phyloP scores from a whole-genome alignment of 1,140 invertebrate genomes.

The Diuraphis noxia region DNA sequence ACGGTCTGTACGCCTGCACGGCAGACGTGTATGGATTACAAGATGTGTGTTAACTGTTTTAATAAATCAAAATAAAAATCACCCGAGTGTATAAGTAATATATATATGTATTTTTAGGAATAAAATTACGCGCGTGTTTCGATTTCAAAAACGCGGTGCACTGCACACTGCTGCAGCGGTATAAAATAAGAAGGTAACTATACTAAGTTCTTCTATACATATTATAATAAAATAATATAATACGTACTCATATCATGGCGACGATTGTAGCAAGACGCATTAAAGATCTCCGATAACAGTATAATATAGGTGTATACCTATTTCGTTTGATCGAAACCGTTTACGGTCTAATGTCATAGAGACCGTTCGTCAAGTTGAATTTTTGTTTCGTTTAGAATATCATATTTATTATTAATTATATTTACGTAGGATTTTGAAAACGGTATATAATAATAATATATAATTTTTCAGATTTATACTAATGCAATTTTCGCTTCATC shows the following conservation, averaged over 20 bases:
- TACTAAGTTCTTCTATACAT: neutral
- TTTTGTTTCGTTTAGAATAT: neutral
- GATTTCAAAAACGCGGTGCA: neutral
- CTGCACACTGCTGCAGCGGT: too few species aligned
- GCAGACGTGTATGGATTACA: conserved; percentile 12
- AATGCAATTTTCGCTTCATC: neutral
- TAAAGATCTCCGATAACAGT: neutral
- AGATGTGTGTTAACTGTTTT: neutral
- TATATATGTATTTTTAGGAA: conserved; percentile 4
- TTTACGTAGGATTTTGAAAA: neutral
- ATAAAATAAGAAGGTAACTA: too few species aligned
- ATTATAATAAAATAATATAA: neutral
- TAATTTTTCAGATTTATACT: neutral
- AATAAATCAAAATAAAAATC: neutral
- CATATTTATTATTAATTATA: neutral
- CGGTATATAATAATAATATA: neutral
- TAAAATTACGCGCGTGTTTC: conserved; percentile 22
- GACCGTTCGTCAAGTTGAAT: neutral
- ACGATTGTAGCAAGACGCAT: neutral
- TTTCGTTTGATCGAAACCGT: neutral
- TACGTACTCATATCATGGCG: neutral
- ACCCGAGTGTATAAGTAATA: neutral
- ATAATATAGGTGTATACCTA: neutral
- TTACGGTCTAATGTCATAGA: neutral
- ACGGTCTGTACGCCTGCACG: neutral